Evolutionary conservation across 2,888 invertebrate species (phyloP), one percentile per base, ranked within the genome.

Genomic region (Uloborus plumipes): DNA sequence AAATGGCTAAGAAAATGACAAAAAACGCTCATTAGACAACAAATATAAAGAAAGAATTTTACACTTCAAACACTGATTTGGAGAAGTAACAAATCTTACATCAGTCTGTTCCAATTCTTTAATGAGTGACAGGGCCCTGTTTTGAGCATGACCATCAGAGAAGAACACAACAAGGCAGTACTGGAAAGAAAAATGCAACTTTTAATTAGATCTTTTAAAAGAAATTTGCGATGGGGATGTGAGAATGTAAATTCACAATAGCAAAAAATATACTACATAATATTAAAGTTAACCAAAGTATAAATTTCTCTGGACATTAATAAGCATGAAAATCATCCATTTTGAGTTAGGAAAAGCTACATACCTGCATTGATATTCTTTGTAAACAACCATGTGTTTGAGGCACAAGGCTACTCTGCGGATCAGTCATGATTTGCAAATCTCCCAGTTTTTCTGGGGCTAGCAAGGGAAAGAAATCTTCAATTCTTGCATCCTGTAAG

Each of bases 131-230:
- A 87, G 86, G 2, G 89, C 89, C 85, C 89, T 86, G 22, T 88
- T 87, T 67, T 88, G 86, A 16, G 89, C 87, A 61, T 88, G 87
- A 13, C 89, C 89, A 86, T 90, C 89, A 85, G 87, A 87, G 86
- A 90, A 90, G 85, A 90, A 89, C 13, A 89, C 88, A 6, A 90
- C 87, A 66, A 90, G 86, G 84, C 89, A 89, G 4, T 87, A 87
- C 89, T 89, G 86, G 55, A 87, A 87, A 67, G 51, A 66, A 70
- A 61, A 7, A 51, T 22, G 26, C 26, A 39, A 39, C n/a, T n/a
- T 6, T 2, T 6, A 39, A 39, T 26, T 26, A 26, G 26, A 26
- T 26, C 2, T 26, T 26, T 26, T 26, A 26, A 26, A 26, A 26
- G 26, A 26, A 26, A 26, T n/a, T n/a, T n/a, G n/a, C n/a, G n/a